Conservation (phyloP, 2,888 invertebrate species). For the Netelia inedita region DNA sequence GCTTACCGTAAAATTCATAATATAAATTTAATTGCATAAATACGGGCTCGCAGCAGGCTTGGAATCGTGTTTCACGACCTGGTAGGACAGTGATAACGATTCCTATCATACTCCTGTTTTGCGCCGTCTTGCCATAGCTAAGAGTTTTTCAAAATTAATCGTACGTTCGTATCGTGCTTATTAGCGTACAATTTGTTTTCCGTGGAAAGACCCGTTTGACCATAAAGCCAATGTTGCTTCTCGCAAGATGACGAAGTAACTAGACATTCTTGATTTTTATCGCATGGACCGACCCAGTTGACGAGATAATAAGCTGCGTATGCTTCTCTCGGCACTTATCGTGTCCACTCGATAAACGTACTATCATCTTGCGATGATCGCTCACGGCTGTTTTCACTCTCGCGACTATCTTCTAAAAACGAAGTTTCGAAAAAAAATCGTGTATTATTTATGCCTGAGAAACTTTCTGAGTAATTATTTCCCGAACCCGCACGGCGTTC, state of each 20-base stretch:
- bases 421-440: neutral
- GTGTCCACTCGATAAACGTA: neutral
- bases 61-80: no score
- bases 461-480: neutral
- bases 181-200: no score
- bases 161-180: no score
- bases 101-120: no score
- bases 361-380: neutral
- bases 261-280: neutral
- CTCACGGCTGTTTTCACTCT: neutral
- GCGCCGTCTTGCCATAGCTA: no score
- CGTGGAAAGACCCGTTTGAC: conserved; percentile 17
- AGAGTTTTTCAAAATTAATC: no score
- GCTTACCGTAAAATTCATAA: no score
- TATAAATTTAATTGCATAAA: no score
- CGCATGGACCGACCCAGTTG: neutral
- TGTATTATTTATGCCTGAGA: neutral
- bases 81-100: no score
- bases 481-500: neutral
- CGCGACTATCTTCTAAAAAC: neutral
- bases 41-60: no score
- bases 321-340: neutral
- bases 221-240: neutral
- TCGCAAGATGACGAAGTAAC: neutral
- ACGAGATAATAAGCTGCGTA: neutral